Evolutionary conservation across 2,113 vertebrate genomes (phyloP).

Genomic region (Todiramphus chloris): DNA sequence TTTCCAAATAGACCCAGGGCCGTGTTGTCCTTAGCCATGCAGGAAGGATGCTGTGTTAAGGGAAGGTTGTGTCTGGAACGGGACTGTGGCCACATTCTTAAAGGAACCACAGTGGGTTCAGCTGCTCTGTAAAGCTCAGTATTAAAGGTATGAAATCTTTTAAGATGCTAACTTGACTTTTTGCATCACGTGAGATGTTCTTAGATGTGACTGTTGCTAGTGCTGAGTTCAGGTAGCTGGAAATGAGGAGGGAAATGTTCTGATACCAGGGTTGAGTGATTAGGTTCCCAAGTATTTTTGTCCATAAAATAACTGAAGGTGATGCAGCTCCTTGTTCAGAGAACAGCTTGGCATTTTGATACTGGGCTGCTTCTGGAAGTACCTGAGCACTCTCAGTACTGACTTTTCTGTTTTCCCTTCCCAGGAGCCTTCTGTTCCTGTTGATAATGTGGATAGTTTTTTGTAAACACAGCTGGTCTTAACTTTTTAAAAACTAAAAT

Average conservation of each 20-base stretch:
- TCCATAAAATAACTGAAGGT: background rate
- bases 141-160: background rate
- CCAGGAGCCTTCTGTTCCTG: background rate
- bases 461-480: background rate
- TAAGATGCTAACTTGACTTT: background rate
- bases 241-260: fast-evolving
- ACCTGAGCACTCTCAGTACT: background rate
- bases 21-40: background rate
- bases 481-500: background rate
- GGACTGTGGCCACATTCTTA: background rate
- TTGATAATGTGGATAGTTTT: background rate
- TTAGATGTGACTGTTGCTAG: background rate
- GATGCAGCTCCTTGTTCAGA: background rate
- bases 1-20: background rate
- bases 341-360: background rate
- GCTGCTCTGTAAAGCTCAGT: background rate
- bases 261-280: background rate
- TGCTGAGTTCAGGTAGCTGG: background rate
- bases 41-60: background rate
- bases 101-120: background rate
- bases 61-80: background rate
- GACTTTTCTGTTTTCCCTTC: background rate
- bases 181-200: background rate
- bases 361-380: background rate
- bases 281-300: background rate